These are phyloP conservation scores for Delichon dasypus DNA, from an alignment of 2,797 vertebrate genomes.

Conservation along the genomic window DNA sequence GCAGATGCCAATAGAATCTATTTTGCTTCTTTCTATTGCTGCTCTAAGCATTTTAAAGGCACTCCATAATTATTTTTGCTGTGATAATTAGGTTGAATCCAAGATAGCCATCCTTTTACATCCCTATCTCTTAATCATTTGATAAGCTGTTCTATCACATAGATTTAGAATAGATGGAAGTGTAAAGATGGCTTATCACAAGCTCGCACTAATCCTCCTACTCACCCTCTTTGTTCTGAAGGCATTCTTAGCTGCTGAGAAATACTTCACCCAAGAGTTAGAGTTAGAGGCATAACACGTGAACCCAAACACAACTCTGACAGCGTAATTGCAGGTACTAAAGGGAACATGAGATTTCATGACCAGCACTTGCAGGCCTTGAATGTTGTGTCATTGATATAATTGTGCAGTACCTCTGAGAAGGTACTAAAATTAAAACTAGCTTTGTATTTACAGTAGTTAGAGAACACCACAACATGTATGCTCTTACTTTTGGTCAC, in stretches of 20 bases:
- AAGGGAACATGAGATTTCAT: not conserved
- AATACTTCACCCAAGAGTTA: not conserved
- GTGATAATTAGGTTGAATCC: conserved; percentile 16
- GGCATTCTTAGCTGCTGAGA: not conserved
- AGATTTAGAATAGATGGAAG: conserved; percentile 23
- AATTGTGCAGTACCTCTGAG: not conserved
- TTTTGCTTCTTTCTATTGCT: not conserved
- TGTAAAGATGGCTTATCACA: conserved; percentile 40
- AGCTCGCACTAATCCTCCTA: conserved; percentile 29
- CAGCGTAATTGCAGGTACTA: not conserved
- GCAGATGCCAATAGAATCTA: not conserved
- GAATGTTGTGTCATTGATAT: not conserved
- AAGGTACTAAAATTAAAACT: not conserved
- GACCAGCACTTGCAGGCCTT: not conserved
- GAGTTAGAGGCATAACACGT: not conserved
- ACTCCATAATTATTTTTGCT: conserved; percentile 30
- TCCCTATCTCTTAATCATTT: conserved; percentile 31
- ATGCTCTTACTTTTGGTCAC: not conserved
- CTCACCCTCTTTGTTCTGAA: conserved; percentile 9
- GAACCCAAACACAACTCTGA: not conserved
- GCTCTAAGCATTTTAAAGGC: conserved; percentile 43
- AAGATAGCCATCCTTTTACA: conserved; percentile 7
- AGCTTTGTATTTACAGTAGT: not conserved
- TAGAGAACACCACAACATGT: not conserved
- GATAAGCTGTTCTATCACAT: conserved; percentile 30